Percentiles rank a stretch among this genome's conserved stretches.
phyloP scores from a whole-genome alignment of 2,797 vertebrate genomes.

The Pangasius krempfi region DNA sequence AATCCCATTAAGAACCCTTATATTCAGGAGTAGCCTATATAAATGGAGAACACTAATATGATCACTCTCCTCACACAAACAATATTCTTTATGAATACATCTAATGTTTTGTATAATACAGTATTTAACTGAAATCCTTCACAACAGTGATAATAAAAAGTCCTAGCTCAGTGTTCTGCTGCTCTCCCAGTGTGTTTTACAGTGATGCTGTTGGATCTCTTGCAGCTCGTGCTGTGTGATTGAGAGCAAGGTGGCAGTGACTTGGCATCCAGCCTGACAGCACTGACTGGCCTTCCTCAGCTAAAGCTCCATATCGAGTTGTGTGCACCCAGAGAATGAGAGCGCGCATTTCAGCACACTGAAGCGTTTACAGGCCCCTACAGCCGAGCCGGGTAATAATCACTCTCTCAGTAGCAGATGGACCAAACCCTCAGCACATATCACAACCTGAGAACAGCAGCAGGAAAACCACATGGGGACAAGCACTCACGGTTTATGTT shows the following conservation, averaged over 20 bases:
- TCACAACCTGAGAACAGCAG: background rate
- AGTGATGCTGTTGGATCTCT: background rate
- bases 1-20: background rate
- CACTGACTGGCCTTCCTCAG: slow-evolving; percentile 7
- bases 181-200: background rate
- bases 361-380: background rate
- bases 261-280: background rate
- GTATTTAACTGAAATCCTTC: background rate
- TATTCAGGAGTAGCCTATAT: background rate
- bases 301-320: background rate
- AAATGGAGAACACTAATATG: background rate
- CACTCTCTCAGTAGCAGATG: background rate
- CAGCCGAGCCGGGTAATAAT: background rate
- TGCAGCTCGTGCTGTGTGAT: background rate
- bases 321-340: background rate
- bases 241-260: background rate
- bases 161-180: background rate
- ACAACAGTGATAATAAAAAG: background rate
- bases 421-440: background rate
- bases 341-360: background rate
- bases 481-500: background rate
- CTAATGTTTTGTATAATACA: background rate
- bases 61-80: background rate
- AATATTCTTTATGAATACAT: background rate
- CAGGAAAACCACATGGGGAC: background rate